Base-by-base conservation (phyloP, 2,113 vertebrate species). In the Malurus elegans region DNA sequence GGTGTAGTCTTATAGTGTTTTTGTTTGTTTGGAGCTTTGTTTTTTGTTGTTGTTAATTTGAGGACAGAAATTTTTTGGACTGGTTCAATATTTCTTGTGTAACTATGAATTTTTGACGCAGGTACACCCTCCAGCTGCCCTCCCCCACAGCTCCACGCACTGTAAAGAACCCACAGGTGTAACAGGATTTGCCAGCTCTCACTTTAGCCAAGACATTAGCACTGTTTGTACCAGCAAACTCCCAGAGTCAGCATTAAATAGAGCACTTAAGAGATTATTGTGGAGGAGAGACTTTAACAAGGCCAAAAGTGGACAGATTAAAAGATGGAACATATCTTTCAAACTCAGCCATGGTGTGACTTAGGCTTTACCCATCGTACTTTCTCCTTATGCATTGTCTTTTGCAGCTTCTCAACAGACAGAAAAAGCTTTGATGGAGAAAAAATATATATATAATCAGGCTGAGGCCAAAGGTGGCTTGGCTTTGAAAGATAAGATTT, bases 321-420 rank as follows among this genome's bases (percentile, higher is more conserved):
- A 81, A 95, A 92, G 82, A 83, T 42, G 53, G 57, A 86, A 29
- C 12, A 17, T 14, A 57, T 83, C 80, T 95, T 92, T 95, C 90
- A 58, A 80, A 79, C 42, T 74, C 92, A 75, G 1, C 25, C 2
- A 0, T 67, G 81, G 32, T 16, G 38, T 58, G 73, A 83, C 38
- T 66, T 51, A 12, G 6, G 58, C 38, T 69, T 82, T 75, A 86
- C 70, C 78, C 62, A 26, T 51, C 5, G 1, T 56, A 44, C 5
- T 4, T 29, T 67, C 50, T 86, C 56, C 53, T 80, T 45, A 45
- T 23, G 7, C 42, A 34, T 86, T 92, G 44, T 66, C 73, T 72
- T 76, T 75, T 24, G 42, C 34, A 82, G 64, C 61, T 90, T 61
- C 75, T 79, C 48, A 76, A 69, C 36, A 65, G 26, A 20, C 1